A percentile compares a stretch with the other conserved stretches of the same genome.
phyloP scores from a whole-genome alignment of 2,113 vertebrate genomes.

The Catharus minimus region DNA sequence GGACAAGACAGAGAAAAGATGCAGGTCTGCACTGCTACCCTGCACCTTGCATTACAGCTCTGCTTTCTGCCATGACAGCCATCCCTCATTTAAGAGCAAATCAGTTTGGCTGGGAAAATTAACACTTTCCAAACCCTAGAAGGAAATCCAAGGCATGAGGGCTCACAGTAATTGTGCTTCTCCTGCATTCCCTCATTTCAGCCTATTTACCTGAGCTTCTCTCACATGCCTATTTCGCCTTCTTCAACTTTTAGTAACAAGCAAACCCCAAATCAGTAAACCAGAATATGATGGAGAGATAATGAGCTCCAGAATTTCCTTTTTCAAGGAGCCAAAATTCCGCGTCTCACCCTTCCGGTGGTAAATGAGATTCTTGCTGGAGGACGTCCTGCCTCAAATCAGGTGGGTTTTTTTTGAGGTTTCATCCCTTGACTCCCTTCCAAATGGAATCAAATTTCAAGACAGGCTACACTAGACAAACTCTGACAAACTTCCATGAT shows the following conservation, averaged over 20 bases:
- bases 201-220: not conserved
- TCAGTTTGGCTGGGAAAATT: not conserved
- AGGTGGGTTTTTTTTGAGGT: constrained; percentile 39
- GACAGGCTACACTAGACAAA: not conserved
- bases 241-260: not conserved
- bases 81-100: not conserved
- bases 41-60: not conserved
- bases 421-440: constrained; percentile 28
- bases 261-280: constrained; percentile 23
- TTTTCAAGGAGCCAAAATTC: constrained; percentile 38
- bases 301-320: constrained; percentile 36
- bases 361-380: constrained; percentile 44
- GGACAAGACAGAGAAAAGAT: not conserved
- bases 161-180: not conserved
- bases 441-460: constrained; percentile 34
- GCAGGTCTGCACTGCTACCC: not conserved
- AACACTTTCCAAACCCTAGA: not conserved
- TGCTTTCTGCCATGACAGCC: not conserved
- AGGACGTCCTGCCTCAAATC: constrained; percentile 28
- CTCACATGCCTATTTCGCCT: not conserved
- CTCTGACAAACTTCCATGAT: not conserved
- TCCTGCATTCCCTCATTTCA: not conserved
- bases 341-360: constrained; percentile 22
- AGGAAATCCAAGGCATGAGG: not conserved
- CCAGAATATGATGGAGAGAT: constrained; percentile 2